Percentiles rank a stretch among this genome's conserved stretches.
These are phyloP conservation scores for Agriopis marginaria DNA, from an alignment of 2,888 invertebrate species.

Conservation along the genomic window DNA sequence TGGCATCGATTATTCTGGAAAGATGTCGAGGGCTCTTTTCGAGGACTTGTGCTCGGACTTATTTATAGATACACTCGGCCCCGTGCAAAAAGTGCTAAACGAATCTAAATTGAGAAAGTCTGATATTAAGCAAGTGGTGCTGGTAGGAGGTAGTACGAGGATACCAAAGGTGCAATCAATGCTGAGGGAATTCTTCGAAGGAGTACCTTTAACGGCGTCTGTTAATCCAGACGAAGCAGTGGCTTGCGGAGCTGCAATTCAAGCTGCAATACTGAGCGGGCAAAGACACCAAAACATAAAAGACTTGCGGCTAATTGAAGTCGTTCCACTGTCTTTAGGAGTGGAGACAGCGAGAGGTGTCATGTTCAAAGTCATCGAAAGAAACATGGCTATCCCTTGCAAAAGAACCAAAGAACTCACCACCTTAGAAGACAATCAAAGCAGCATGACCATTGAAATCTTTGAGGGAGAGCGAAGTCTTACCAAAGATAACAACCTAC, in stretches of 20 bases:
- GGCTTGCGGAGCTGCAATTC: constrained; percentile 73
- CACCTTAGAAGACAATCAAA: constrained; percentile 71
- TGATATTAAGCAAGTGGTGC: constrained; percentile 63
- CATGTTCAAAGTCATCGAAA: constrained; percentile 71
- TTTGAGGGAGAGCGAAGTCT: constrained; percentile 73
- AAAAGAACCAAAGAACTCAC: constrained; percentile 67
- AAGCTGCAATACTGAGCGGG: constrained; percentile 67
- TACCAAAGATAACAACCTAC: constrained; percentile 69
- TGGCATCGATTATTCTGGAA: constrained; percentile 64
- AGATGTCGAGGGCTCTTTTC: constrained; percentile 62
- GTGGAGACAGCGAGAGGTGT: constrained; percentile 71
- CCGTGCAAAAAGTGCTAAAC: constrained; percentile 58
- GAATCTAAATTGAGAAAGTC: constrained; percentile 62
- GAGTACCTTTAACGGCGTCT: constrained; percentile 55
- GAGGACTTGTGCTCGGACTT: constrained; percentile 75
- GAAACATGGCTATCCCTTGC: constrained; percentile 72
- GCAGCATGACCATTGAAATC: constrained; percentile 70
- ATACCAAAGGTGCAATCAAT: constrained; percentile 69
- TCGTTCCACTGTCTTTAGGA: constrained; percentile 71
- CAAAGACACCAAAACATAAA: constrained; percentile 53
- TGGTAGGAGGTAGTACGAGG: constrained; percentile 73
- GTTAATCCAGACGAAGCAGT: constrained; percentile 75
- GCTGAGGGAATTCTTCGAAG: constrained; percentile 64
- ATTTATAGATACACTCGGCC: constrained; percentile 63
- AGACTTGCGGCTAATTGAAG: constrained; percentile 64